A percentile compares a stretch with the other conserved stretches of the same genome.
phyloP scores from a whole-genome alignment of 2,888 invertebrate species.

The Xestia xanthographa region DNA sequence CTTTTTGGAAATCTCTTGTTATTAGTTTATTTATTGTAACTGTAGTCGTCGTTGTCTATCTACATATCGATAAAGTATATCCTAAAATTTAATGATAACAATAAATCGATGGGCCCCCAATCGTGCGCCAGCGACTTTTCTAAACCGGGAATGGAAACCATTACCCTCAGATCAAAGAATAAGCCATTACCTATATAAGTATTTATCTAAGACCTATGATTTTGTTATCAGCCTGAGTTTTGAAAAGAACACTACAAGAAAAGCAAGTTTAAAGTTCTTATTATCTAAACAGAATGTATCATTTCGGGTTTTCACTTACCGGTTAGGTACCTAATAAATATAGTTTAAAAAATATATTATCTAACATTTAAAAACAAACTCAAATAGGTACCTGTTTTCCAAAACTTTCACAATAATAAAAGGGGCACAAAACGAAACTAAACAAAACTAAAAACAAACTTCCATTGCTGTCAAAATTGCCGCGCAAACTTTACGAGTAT shows the following conservation, averaged over 20 bases:
- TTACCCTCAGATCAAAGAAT: too few relatives aligned
- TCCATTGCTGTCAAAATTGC: constrained; percentile 68
- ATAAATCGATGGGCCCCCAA: background rate
- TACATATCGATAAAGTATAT: background rate
- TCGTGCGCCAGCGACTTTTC: background rate
- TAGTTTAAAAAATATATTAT: background rate
- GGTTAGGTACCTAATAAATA: background rate
- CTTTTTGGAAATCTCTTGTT: too few relatives aligned
- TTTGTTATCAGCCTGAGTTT: background rate
- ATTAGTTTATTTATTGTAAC: too few relatives aligned
- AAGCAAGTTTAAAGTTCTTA: background rate
- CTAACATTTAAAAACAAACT: constrained; percentile 6
- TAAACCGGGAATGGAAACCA: background rate
- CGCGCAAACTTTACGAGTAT: constrained; percentile 69
- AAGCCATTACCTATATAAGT: too few relatives aligned
- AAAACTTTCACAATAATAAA: constrained; percentile 47
- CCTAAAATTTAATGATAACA: background rate
- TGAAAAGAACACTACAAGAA: background rate
- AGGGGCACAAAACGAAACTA: constrained; percentile 45
- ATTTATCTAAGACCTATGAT: background rate
- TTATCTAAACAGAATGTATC: background rate
- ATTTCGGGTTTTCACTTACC: background rate
- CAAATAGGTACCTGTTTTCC: constrained; percentile 49
- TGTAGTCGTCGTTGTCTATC: too few relatives aligned
- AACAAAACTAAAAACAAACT: constrained; percentile 59